phyloP scores from a whole-genome alignment of 1,140 invertebrate genomes.

The Globodera rostochiensis region DNA sequence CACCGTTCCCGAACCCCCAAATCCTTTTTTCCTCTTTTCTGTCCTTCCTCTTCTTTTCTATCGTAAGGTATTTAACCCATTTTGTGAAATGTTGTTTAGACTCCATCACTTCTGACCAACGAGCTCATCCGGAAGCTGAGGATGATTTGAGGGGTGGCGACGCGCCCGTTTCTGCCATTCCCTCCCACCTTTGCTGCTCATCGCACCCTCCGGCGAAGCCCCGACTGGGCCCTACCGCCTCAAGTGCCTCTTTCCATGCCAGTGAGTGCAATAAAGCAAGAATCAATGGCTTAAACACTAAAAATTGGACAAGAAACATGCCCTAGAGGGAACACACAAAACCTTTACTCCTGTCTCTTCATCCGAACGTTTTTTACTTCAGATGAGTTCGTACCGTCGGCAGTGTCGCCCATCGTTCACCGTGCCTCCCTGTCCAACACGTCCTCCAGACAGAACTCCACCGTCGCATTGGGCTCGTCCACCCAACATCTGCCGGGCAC shows the following conservation, averaged over 20 bases:
- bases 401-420: not conserved
- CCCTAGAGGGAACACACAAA: too few relatives aligned
- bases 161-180: too few relatives aligned
- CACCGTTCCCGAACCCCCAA: not conserved
- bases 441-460: constrained; percentile 12
- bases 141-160: not conserved
- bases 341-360: too few relatives aligned
- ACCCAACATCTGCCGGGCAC: not conserved
- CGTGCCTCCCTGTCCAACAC: constrained; percentile 20
- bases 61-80: not conserved
- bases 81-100: constrained; percentile 13
- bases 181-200: not conserved
- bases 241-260: constrained; percentile 23
- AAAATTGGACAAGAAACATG: too few relatives aligned
- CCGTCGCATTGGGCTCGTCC: not conserved
- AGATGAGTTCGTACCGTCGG: not conserved
- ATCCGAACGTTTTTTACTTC: not conserved
- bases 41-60: not conserved
- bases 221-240: constrained; percentile 17
- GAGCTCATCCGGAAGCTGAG: constrained; percentile 63
- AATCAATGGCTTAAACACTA: too few relatives aligned
- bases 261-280: not conserved
- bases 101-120: constrained; percentile 57
- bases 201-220: not conserved
- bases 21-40: not conserved